Evolutionary conservation across 2,888 invertebrate species (phyloP), one percentile per base, ranked within the genome.

Genomic region (Tryphoninae sp.): DNA sequence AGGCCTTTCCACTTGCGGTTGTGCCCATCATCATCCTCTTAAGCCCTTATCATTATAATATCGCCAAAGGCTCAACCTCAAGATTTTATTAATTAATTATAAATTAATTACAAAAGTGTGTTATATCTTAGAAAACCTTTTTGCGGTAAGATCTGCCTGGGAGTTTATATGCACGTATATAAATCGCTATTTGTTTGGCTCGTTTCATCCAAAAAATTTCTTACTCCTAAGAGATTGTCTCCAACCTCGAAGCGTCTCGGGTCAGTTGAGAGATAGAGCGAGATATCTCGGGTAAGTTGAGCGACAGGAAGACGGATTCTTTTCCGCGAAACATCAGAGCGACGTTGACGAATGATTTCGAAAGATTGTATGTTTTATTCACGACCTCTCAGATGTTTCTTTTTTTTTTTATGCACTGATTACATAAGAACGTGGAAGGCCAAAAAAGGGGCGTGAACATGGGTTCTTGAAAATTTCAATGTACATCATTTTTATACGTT

Each of bases 1-100:
- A 67, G 75, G 65, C 77, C 22, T 64, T 77, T 59, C 65, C 64
- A 26, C 75, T 68, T 73, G 80, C 76, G 75, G 72, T 73, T 26
- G n/a, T 82, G 67, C 40, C 67, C 49, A 42, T 45, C 78, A 69
- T 74, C 72, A 72, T 72, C 72, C 22, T 55, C 58, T 22, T 49
- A 58, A 42, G 11, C 64, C 49, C 53, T 45, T 59, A 69, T 81
- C 73, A 74, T 68, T 73, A 62, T 73, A 65, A 68, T 73, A 65
- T 62, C 67, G 62, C 68, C 69, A 73, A 61, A 62, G 73, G 76
- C 61, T 55, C 22, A 51, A 55, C 13, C 49, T 59, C 51, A 33
- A 33, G n/a, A 23, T 62, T 40, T 58, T 49, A 62, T 11, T 62
- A 62, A 59, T 74, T 80, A 75, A 80, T 80, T 71, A 69, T 40